Evolutionary conservation across 2,888 invertebrate species (phyloP).

Genomic region (Chelonus formosanus): DNA sequence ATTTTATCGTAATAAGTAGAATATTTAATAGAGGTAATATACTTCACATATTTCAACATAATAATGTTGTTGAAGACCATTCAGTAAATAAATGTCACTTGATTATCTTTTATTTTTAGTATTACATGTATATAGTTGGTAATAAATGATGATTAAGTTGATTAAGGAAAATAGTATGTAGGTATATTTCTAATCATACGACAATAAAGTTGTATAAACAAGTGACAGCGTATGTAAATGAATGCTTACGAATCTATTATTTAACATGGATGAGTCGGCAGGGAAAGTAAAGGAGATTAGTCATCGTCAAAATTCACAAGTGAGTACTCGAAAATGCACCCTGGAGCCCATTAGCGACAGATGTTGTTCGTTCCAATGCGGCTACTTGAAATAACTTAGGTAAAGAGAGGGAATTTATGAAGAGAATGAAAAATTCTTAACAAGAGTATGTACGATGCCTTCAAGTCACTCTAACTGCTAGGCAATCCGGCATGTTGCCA

Average conservation of each 20-base stretch:
- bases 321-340: constrained; percentile 14
- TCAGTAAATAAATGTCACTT: too few species aligned
- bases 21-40: too few species aligned
- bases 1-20: too few species aligned
- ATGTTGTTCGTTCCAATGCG: constrained; percentile 32
- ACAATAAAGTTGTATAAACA: background rate
- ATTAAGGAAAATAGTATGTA: too few species aligned
- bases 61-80: too few species aligned
- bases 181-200: too few species aligned
- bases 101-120: too few species aligned
- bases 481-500: constrained; percentile 33
- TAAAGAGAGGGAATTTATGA: constrained; percentile 30
- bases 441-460: background rate
- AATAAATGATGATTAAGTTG: too few species aligned
- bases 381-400: constrained; percentile 30
- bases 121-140: too few species aligned
- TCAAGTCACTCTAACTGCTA: background rate
- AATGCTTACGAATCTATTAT: constrained; percentile 24
- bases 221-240: background rate
- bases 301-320: constrained; percentile 25
- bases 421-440: constrained; percentile 25
- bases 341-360: constrained; percentile 34
- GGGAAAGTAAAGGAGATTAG: constrained; percentile 19
- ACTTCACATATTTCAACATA: too few species aligned
- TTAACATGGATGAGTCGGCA: constrained; percentile 15